Evolutionary conservation across 2,888 invertebrate genomes (phyloP), one percentile per base, ranked within the genome.

Genomic region (Halocaridina rubra): DNA sequence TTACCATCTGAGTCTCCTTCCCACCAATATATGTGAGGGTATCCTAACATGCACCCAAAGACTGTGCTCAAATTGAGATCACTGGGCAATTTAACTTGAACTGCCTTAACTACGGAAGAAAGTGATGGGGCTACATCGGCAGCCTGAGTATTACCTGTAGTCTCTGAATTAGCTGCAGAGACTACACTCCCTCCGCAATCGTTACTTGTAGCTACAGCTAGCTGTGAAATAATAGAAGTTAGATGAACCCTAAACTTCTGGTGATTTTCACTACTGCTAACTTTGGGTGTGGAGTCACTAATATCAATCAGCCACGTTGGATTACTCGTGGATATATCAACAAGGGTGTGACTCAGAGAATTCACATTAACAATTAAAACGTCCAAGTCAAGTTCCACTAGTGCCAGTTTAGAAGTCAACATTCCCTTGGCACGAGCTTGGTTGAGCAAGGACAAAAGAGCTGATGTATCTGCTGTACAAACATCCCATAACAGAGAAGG

Each of bases 1-100:
- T 84, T 84, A 3, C 88, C 88, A 3, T 80, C 86, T 24, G 86
- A 81, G n/a, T 88, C 84, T 10, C 86, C 84, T 46, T 86, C 74
- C 88, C 88, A 88, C 88, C 88, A 88, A 27, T 88, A 88, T n/a
- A 88, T 81, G 32, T 88, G 81, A 30, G 88, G 88, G 39, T 88
- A 88, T 10, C 88, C 88, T 24, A 88, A 71, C 77, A 88, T 74
- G 64, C 86, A 84, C 1, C 88, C 88, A 86, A 88, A 88, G 46
- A 88, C 64, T 13, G 88, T 84, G 61, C 88, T 88, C 8, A 88
- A 78, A 61, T 88, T 88, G 10, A 80, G 30, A 57, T 76, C 84
- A 39, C 86, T 84, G 3, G 86, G 86, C n/a, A 88, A 72, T 27
- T 84, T 80, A n/a, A 88, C 64, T 29, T 59, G 67, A 29, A 84